Evolutionary conservation across 2,797 vertebrate species (phyloP).

Genomic region (Microchirus variegatus): DNA sequence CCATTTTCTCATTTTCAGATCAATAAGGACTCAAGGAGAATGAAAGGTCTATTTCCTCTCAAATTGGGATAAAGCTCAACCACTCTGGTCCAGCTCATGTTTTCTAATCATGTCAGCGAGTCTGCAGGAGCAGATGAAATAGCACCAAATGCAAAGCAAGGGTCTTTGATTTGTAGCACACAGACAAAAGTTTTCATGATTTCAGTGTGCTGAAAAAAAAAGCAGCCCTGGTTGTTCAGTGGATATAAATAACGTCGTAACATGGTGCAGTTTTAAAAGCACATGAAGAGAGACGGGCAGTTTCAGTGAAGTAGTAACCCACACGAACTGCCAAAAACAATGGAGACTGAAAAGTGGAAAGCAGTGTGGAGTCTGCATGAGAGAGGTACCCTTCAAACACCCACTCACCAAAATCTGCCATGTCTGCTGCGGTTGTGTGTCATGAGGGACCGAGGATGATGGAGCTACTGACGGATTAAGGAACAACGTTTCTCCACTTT

Average conservation of each 20-base stretch:
- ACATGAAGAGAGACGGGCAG: conserved; percentile 32
- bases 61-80: conserved; percentile 72
- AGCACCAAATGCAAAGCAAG: conserved; percentile 37
- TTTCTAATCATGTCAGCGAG: conserved; percentile 67
- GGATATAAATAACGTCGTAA: conserved; percentile 57
- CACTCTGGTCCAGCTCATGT: conserved; percentile 61
- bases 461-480: conserved; percentile 43
- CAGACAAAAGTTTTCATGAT: conserved; percentile 35
- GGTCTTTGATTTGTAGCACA: conserved; percentile 48
- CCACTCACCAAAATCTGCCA: conserved; percentile 33
- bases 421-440: conserved; percentile 22
- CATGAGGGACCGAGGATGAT: conserved; percentile 9
- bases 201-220: conserved; percentile 41
- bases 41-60: conserved; percentile 73
- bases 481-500: conserved; percentile 36
- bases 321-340: conserved; percentile 48
- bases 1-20: conserved; percentile 75
- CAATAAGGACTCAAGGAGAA: conserved; percentile 65
- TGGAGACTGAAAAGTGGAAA: conserved; percentile 33
- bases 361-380: conserved; percentile 21
- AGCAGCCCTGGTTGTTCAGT: conserved; percentile 26
- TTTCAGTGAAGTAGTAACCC: conserved; percentile 40
- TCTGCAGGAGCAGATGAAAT: conserved; percentile 56
- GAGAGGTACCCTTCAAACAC: conserved; percentile 43
- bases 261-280: conserved; percentile 30